These are phyloP conservation scores for Siniperca chuatsi DNA, from an alignment of 2,113 vertebrate genomes.

Conservation along the genomic window DNA sequence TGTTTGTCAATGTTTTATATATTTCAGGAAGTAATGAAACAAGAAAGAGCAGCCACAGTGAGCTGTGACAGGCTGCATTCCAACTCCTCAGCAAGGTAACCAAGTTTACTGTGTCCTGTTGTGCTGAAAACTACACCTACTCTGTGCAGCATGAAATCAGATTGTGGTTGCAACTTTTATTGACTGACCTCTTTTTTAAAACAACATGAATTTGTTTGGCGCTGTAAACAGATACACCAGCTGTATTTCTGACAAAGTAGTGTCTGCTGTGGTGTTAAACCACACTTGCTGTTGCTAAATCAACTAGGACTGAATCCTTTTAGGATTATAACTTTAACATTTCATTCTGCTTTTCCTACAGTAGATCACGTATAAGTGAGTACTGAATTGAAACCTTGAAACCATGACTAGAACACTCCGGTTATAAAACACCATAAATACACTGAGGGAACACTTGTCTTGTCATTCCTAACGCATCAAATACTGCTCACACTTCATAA, in stretches of 20 bases:
- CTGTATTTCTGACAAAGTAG: slow-evolving; percentile 1
- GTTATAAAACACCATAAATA: slow-evolving; percentile 40
- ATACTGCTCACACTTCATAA: slow-evolving; percentile 34
- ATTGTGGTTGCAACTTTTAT: slow-evolving; percentile 8
- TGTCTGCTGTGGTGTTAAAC: background rate
- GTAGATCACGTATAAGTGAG: slow-evolving; percentile 3
- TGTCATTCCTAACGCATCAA: slow-evolving; percentile 26
- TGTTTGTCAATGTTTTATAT: background rate
- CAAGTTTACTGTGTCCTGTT: background rate
- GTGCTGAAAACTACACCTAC: background rate
- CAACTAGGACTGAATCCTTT: background rate
- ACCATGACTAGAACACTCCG: background rate
- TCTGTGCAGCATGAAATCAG: slow-evolving; percentile 1
- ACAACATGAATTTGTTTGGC: slow-evolving; percentile 5
- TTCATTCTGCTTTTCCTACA: slow-evolving; percentile 6
- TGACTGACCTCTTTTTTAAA: slow-evolving; percentile 38
- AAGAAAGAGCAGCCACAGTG: background rate
- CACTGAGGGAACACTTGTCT: slow-evolving; percentile 16
- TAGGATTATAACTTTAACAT: background rate
- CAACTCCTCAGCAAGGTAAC: background rate
- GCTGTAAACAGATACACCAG: background rate
- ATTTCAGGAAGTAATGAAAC: slow-evolving; percentile 1
- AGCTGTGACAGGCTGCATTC: background rate
- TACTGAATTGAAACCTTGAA: slow-evolving; percentile 14
- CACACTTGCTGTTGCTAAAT: background rate